Conservation (phyloP, 2,113 vertebrate species). For the Tetraodon nigroviridis region DNA sequence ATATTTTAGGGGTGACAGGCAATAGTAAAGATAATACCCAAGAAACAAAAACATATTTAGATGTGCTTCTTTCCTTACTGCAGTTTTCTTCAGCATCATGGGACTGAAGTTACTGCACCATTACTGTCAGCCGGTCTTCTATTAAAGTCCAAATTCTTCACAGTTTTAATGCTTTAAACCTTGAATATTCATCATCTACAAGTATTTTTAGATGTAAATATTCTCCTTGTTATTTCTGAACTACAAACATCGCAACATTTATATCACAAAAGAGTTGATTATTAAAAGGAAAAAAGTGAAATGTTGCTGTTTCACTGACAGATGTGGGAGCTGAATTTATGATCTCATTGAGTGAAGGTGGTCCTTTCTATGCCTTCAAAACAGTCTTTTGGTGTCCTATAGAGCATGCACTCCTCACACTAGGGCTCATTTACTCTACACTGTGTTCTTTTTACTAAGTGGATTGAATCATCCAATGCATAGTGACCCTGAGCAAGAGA, state of each 20-base stretch:
- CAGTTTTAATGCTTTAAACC: no score
- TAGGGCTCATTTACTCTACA: slow-evolving; percentile 51
- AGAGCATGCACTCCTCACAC: slow-evolving; percentile 39
- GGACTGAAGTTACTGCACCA: neutral
- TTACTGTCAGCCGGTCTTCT: neutral
- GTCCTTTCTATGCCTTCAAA: slow-evolving; percentile 6
- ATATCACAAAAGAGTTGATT: neutral
- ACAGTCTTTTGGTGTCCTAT: slow-evolving; percentile 18
- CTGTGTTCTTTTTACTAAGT: slow-evolving; percentile 35
- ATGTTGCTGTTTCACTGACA: slow-evolving; percentile 1
- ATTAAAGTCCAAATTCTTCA: no score
- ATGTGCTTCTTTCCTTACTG: neutral
- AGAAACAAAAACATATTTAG: neutral
- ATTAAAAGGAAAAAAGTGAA: neutral
- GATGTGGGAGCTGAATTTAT: slow-evolving; percentile 9
- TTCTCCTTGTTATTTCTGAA: neutral
- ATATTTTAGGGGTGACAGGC: neutral
- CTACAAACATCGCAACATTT: neutral
- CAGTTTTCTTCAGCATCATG: neutral
- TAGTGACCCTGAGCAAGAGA: slow-evolving; percentile 35
- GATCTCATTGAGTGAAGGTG: slow-evolving; percentile 12
- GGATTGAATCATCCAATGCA: slow-evolving; percentile 38
- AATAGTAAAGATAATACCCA: neutral
- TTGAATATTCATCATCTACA: neutral
- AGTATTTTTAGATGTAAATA: neutral